phyloP scores from a whole-genome alignment of 2,888 invertebrate genomes.

The Caenorhabditis sulstoni region DNA sequence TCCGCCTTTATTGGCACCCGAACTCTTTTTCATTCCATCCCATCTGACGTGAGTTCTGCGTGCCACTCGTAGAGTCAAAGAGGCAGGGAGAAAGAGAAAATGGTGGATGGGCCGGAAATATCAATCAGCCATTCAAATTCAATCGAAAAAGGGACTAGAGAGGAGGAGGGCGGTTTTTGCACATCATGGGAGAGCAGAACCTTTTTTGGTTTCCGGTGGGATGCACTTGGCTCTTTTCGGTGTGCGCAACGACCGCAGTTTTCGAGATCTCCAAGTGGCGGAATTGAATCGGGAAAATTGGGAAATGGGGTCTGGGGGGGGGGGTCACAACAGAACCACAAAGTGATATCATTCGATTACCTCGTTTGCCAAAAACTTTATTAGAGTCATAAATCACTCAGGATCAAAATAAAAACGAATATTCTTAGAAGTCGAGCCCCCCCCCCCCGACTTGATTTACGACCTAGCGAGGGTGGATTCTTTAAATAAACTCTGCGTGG shows the following conservation, averaged over 20 bases:
- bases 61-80: not conserved
- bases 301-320: not conserved
- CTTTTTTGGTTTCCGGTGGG: slow-evolving; percentile 28
- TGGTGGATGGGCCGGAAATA: slow-evolving; percentile 39
- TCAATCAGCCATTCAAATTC: slow-evolving; percentile 55
- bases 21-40: slow-evolving; percentile 10
- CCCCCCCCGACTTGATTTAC: not conserved
- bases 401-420: not conserved
- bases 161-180: slow-evolving; percentile 12
- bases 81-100: not conserved
- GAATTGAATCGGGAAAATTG: too few relatives aligned
- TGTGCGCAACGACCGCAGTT: too few relatives aligned
- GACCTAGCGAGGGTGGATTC: slow-evolving; percentile 23
- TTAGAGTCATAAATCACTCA: not conserved
- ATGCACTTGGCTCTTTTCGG: slow-evolving; percentile 30
- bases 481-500: not conserved
- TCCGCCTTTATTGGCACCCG: slow-evolving; percentile 1
- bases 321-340: not conserved
- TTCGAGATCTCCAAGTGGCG: too few relatives aligned
- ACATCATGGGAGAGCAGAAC: not conserved
- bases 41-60: slow-evolving; percentile 30
- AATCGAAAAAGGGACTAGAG: slow-evolving; percentile 18
- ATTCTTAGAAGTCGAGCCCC: not conserved
- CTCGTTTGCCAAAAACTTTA: not conserved
- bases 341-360: slow-evolving; percentile 2